Evolutionary conservation across 2,113 vertebrate genomes (phyloP), one percentile per base, ranked within the genome.

Genomic region (Ptilorrhoa leucosticta): DNA sequence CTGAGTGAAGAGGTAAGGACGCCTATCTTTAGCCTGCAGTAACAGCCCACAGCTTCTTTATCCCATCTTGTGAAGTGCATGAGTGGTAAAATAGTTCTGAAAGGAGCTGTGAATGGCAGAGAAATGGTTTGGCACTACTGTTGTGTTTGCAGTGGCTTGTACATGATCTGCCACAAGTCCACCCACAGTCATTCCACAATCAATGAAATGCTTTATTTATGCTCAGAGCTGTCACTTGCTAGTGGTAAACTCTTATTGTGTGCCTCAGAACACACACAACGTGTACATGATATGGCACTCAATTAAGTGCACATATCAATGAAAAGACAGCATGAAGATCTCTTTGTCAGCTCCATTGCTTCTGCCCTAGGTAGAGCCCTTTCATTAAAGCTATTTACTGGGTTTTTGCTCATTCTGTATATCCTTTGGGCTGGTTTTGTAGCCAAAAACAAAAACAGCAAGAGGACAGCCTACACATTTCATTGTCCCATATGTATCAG

Each of bases 231-330:
- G 69, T 96, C 40, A 56, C 68, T 96, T 95, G 82, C 89, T 91
- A 91, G 47, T 75, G 71, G 58, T 58, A 71, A 96, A 77, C 80
- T 90, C 89, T 81, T 92, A 73, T 39, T 92, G 65, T 85, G 53
- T 77, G 83, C 75, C 91, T 97, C 79, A 89, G 82, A 95, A 96
- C 7, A 33, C 51, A 91, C 82, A 90, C 64, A 96, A 95, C 89
- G 69, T 31, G 77, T 96, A 97, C 81, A 90, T 35, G 91, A 50
- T 33, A 48, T 82, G 94, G 87, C 93, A 97, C 37, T 93, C 94
- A 94, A 88, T 97, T 98, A 98, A 88, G 92, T 84, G 90, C 51
- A 88, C 7, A 18, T 65, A 78, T 91, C 97, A 96, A 31, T 97
- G 95, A 94, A 82, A 65, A 94, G 66, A 83, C 75, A 72, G 54